Conservation (phyloP, 2,888 invertebrate species). For the Dorcus parallelipipedus region DNA sequence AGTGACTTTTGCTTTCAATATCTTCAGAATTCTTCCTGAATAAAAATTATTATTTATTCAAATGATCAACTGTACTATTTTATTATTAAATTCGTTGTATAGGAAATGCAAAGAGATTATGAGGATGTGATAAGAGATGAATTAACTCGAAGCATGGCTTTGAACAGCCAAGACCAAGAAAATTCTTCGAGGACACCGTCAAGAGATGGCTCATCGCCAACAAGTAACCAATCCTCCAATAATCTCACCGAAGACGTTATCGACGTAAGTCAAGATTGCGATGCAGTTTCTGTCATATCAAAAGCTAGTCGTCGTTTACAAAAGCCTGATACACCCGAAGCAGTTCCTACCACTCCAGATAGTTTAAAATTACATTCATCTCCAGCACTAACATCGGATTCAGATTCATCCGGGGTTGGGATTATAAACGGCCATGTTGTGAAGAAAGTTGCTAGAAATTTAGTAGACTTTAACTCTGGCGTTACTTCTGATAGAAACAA, state of each 20-base stretch:
- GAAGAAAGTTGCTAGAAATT: neutral
- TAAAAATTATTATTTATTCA: neutral
- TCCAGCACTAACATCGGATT: constrained; percentile 21
- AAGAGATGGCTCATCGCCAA: neutral
- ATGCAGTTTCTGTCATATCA: constrained; percentile 9
- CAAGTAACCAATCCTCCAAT: neutral
- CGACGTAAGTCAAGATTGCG: neutral
- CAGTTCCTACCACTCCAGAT: neutral
- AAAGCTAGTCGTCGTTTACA: neutral
- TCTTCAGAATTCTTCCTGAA: no score
- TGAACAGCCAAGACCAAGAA: constrained; percentile 18
- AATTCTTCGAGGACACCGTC: no score
- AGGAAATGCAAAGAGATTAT: constrained; percentile 44
- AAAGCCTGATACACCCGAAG: neutral
- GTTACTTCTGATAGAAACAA: neutral
- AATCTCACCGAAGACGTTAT: neutral
- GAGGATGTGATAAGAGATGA: constrained; percentile 41
- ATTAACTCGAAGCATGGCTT: constrained; percentile 24
- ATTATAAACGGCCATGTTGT: constrained; percentile 16
- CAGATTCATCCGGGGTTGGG: constrained; percentile 21
- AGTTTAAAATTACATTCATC: constrained; percentile 5
- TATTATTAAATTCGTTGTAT: constrained; percentile 9
- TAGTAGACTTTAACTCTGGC: neutral
- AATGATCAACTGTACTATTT: neutral
- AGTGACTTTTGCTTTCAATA: no score